Evolutionary conservation across 1,140 invertebrate species (phyloP).

Genomic region (Drosophila tristis): DNA sequence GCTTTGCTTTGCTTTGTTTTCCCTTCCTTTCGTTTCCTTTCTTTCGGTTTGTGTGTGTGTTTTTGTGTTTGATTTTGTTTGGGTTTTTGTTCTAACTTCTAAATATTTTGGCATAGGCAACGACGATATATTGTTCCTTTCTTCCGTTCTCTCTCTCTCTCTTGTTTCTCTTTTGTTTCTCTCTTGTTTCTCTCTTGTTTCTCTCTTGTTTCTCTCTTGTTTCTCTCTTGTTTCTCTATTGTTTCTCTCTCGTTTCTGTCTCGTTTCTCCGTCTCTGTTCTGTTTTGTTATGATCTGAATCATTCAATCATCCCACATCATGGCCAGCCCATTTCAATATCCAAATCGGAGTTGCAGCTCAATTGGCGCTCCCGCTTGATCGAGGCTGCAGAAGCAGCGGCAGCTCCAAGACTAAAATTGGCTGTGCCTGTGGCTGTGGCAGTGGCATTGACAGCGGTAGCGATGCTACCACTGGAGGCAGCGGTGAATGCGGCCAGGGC

Average conservation of each 20-base stretch:
- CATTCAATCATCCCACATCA: too few species aligned
- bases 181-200: not conserved
- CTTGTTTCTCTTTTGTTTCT: slow-evolving; percentile 41
- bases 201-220: slow-evolving; percentile 32
- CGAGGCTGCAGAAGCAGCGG: too few species aligned
- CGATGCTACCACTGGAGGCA: not conserved
- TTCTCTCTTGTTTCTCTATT: too few species aligned
- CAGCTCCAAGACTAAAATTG: too few species aligned
- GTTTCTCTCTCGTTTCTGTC: not conserved
- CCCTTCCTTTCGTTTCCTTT: not conserved
- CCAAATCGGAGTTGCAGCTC: too few species aligned
- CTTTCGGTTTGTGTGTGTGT: slow-evolving; percentile 3
- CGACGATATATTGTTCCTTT: slow-evolving; percentile 29
- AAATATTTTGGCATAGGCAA: slow-evolving; percentile 63
- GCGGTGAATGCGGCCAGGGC: not conserved
- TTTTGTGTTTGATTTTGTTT: slow-evolving; percentile 2
- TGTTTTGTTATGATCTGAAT: too few species aligned
- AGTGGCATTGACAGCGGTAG: too few species aligned
- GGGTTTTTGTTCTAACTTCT: slow-evolving; percentile 20
- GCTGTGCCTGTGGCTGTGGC: too few species aligned
- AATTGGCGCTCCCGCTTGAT: too few species aligned
- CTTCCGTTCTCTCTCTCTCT: slow-evolving; percentile 3
- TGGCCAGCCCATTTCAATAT: too few species aligned
- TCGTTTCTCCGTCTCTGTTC: too few species aligned
- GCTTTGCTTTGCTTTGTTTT: slow-evolving; percentile 2